phyloP scores from a whole-genome alignment of 2,113 vertebrate genomes.

The Phasianus colchicus region DNA sequence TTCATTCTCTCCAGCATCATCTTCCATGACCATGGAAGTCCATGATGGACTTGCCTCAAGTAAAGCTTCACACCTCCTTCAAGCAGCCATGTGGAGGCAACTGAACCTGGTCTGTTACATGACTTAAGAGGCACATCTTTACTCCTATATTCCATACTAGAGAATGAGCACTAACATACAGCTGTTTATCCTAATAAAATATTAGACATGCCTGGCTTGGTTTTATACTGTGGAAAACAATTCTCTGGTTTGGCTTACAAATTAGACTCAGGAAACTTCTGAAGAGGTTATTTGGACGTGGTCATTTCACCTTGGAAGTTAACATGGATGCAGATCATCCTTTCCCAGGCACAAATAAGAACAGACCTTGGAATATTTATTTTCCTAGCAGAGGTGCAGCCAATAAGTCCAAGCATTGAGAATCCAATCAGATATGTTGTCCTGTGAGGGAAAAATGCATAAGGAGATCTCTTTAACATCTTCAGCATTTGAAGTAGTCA shows the following conservation, averaged over 20 bases:
- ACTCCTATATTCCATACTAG: not conserved
- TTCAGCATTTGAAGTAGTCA: not conserved
- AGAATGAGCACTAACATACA: not conserved
- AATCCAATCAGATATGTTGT: not conserved
- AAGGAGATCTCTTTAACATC: not conserved
- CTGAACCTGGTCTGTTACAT: not conserved
- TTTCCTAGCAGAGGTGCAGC: not conserved
- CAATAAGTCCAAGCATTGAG: not conserved
- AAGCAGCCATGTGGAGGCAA: not conserved
- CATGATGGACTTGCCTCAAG: not conserved
- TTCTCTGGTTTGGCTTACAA: not conserved
- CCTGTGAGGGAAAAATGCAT: not conserved
- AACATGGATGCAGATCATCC: not conserved
- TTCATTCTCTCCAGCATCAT: not conserved
- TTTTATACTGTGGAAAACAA: not conserved
- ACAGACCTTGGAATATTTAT: not conserved
- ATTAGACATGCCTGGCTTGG: not conserved
- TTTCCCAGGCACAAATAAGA: not conserved
- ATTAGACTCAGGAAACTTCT: not conserved
- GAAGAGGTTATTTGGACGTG: not conserved
- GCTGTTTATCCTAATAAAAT: not conserved
- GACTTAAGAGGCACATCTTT: not conserved
- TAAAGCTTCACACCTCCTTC: not conserved
- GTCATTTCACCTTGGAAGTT: not conserved
- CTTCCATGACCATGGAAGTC: not conserved